phyloP scores from a whole-genome alignment of 2,888 invertebrate genomes.

The Athalia rosae region DNA sequence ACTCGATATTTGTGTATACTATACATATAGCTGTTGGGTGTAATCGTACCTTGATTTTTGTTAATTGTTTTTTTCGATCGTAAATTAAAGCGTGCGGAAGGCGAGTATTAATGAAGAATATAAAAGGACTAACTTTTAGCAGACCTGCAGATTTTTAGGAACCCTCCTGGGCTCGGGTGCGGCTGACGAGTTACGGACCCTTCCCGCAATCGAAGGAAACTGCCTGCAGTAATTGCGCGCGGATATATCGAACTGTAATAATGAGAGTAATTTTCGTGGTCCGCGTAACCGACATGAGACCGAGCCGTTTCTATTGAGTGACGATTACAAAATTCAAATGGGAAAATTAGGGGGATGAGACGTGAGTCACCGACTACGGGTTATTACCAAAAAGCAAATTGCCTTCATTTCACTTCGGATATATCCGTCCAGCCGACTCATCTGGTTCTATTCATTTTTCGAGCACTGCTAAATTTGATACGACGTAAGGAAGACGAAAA shows the following conservation, averaged over 20 bases:
- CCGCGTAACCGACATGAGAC: slow-evolving; percentile 66
- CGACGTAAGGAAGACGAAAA: too few relatives aligned
- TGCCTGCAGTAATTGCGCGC: slow-evolving; percentile 21
- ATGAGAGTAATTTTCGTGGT: slow-evolving; percentile 69
- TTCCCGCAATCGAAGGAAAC: slow-evolving; percentile 27
- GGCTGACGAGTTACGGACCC: background rate
- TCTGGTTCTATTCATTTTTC: too few relatives aligned
- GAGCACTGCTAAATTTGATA: background rate
- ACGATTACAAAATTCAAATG: slow-evolving; percentile 56
- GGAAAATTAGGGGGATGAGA: slow-evolving; percentile 57
- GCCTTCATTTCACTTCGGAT: background rate
- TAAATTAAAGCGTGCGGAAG: background rate
- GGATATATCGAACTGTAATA: slow-evolving; percentile 61
- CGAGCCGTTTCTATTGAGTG: slow-evolving; percentile 65
- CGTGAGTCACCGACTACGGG: slow-evolving; percentile 63
- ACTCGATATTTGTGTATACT: too few relatives aligned
- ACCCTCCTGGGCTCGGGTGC: background rate
- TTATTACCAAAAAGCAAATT: slow-evolving; percentile 37
- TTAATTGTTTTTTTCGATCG: background rate
- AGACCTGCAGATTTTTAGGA: background rate
- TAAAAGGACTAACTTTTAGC: background rate
- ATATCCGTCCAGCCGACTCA: slow-evolving; percentile 17
- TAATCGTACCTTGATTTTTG: background rate
- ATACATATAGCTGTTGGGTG: background rate
- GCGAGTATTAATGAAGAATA: background rate